Evolutionary conservation across 2,888 invertebrate species (phyloP).

Genomic region (Philereme vetulata): DNA sequence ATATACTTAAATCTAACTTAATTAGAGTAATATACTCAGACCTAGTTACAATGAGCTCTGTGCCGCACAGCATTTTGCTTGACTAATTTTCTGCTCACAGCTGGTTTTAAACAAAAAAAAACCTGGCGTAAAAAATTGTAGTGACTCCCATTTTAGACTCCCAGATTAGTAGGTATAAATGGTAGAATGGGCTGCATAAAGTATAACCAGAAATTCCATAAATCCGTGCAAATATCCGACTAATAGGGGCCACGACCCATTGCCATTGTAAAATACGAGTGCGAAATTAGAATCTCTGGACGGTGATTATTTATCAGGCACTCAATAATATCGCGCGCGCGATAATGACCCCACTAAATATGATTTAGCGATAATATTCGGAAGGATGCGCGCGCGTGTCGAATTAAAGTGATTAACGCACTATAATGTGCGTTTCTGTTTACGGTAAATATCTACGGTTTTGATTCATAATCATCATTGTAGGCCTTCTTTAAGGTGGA

Average conservation of each 20-base stretch:
- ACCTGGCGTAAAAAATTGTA: too few relatives aligned
- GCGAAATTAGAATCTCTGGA: conserved; percentile 39
- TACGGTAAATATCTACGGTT: background rate
- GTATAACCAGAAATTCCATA: conserved; percentile 20
- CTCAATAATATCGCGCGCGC: conserved; percentile 41
- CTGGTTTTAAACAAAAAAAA: too few relatives aligned
- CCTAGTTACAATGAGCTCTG: too few relatives aligned
- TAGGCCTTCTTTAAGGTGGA: too few relatives aligned
- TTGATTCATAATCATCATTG: background rate
- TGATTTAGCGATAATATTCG: conserved; percentile 49
- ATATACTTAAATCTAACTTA: too few relatives aligned
- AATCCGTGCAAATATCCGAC: conserved; percentile 27
- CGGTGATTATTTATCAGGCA: conserved; percentile 40
- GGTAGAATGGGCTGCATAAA: conserved; percentile 7
- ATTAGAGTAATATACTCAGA: too few relatives aligned
- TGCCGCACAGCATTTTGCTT: too few relatives aligned
- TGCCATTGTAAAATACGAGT: conserved; percentile 30
- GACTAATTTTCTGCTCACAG: too few relatives aligned
- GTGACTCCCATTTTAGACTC: too few relatives aligned
- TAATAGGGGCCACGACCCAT: conserved; percentile 30
- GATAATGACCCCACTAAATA: conserved; percentile 47
- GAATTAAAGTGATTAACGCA: conserved; percentile 41
- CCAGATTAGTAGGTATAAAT: too few relatives aligned
- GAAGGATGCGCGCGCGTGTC: conserved; percentile 40
- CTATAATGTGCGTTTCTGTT: conserved; percentile 31